Evolutionary conservation across 23 tunicate species (phyloP).

Genomic region (Trididemnum clinides): DNA sequence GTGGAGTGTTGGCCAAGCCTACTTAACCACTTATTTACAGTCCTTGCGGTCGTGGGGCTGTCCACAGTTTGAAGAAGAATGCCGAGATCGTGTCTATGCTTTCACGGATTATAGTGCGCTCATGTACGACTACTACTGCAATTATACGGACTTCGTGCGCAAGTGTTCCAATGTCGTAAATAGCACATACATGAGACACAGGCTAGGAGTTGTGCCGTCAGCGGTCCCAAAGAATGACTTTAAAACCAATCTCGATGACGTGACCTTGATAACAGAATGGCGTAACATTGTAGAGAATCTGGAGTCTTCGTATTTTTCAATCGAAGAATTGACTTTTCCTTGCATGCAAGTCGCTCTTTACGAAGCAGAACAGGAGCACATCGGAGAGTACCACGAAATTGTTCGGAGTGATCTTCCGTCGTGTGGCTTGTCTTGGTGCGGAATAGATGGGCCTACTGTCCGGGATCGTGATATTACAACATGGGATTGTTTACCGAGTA

Average conservation of each 20-base stretch:
- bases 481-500: conserved; percentile 58
- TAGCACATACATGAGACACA: neutral
- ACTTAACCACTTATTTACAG: conserved; percentile 4
- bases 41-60: conserved; percentile 55
- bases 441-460: conserved; percentile 39
- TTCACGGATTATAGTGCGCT: conserved; percentile 36
- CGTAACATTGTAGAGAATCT: neutral
- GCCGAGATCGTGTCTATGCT: conserved; percentile 24
- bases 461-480: conserved; percentile 43
- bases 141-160: neutral
- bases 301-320: neutral
- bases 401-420: conserved; percentile 44
- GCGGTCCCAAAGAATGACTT: too few species aligned
- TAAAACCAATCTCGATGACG: too few species aligned
- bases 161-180: neutral
- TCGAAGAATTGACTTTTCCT: conserved; percentile 13
- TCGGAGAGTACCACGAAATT: conserved; percentile 69
- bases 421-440: conserved; percentile 70
- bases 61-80: conserved; percentile 54
- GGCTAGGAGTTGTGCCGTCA: too few species aligned
- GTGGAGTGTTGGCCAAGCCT: neutral
- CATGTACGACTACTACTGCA: conserved; percentile 44
- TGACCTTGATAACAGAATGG: neutral
- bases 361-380: conserved; percentile 43
- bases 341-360: conserved; percentile 80